phyloP scores from a whole-genome alignment of 2,113 vertebrate species.

The Pluvialis apricaria region DNA sequence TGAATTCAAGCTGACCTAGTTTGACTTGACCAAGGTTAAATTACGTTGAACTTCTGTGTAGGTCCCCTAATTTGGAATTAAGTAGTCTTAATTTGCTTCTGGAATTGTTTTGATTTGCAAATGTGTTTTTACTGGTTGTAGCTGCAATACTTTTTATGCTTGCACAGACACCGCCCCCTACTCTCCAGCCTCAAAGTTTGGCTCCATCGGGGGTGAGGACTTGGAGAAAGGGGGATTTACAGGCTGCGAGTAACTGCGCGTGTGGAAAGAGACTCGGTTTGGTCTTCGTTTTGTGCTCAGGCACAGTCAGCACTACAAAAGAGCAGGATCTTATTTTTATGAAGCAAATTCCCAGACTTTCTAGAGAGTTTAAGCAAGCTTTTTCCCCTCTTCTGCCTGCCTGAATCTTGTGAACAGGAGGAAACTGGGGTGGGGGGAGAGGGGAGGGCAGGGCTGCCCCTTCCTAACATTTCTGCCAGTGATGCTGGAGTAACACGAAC shows the following conservation, averaged over 20 bases:
- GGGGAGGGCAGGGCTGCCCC: neutral
- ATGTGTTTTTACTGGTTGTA: too few relatives aligned
- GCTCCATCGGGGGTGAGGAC: neutral
- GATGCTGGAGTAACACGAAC: neutral
- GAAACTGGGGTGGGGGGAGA: neutral
- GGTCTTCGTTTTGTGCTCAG: neutral
- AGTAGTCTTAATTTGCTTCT: neutral
- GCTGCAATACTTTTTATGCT: neutral
- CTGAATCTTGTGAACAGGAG: neutral
- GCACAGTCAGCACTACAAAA: neutral
- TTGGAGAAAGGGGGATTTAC: neutral
- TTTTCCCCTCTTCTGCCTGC: neutral
- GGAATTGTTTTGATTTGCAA: neutral
- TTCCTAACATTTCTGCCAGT: accelerated
- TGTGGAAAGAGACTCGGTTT: neutral
- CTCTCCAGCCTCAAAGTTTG: neutral
- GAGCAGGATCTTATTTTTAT: neutral
- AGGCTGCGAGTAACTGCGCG: accelerated
- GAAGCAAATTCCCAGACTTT: neutral
- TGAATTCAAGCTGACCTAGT: neutral
- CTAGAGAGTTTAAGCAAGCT: neutral
- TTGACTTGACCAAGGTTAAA: neutral
- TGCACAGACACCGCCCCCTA: accelerated
- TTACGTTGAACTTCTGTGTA: neutral
- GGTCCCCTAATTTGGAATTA: neutral